A percentile compares a stretch with the other conserved stretches of the same genome.
Evolutionary conservation across 2,797 vertebrate species (phyloP).

Genomic region (Melopsittacus undulatus): DNA sequence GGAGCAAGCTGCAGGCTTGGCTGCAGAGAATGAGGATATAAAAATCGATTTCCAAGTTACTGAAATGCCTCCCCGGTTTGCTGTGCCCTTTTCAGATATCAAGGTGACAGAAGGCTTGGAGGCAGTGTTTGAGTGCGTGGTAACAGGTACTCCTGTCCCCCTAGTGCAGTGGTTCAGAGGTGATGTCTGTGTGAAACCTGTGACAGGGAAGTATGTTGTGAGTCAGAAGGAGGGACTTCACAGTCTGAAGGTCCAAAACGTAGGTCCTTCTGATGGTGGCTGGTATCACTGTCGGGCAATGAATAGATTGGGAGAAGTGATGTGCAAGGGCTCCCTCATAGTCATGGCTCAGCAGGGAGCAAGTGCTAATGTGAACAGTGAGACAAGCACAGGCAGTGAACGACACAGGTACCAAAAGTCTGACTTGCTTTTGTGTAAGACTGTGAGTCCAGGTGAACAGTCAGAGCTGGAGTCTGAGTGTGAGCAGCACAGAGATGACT

Average conservation of each 20-base stretch:
- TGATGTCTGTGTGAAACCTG: slow-evolving; percentile 81
- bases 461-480: slow-evolving; percentile 90
- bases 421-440: slow-evolving; percentile 83
- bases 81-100: slow-evolving; percentile 88
- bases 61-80: slow-evolving; percentile 96
- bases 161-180: slow-evolving; percentile 93
- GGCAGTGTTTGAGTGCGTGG: slow-evolving; percentile 91
- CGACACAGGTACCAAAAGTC: slow-evolving; percentile 79
- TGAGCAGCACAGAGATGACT: slow-evolving; percentile 79
- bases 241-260: slow-evolving; percentile 85
- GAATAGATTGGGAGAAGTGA: slow-evolving; percentile 91
- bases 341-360: slow-evolving; percentile 76
- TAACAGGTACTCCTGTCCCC: slow-evolving; percentile 92
- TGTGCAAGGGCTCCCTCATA: slow-evolving; percentile 85
- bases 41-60: slow-evolving; percentile 95
- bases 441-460: slow-evolving; percentile 79
- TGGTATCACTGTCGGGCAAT: slow-evolving; percentile 88
- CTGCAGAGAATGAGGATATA: slow-evolving; percentile 83
- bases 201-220: slow-evolving; percentile 83
- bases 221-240: slow-evolving; percentile 89
- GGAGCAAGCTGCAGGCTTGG: slow-evolving; percentile 81
- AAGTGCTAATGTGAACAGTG: slow-evolving; percentile 73
- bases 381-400: slow-evolving; percentile 73
- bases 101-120: slow-evolving; percentile 84
- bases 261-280: slow-evolving; percentile 83